These are phyloP conservation scores for Argynnis bischoffii DNA, from an alignment of 2,888 invertebrate species.

Conservation along the genomic window DNA sequence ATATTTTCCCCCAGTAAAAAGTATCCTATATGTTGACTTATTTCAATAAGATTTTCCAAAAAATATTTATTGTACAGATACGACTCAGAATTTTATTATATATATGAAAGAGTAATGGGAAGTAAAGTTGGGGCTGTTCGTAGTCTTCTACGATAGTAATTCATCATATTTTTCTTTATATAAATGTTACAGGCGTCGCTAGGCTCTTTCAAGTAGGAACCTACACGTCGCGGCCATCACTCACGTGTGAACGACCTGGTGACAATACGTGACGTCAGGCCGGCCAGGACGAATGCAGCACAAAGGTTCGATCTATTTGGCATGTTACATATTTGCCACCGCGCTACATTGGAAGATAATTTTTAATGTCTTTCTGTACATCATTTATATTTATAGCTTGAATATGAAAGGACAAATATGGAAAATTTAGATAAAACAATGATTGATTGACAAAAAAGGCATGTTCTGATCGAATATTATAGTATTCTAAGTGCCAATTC, in stretches of 20 bases:
- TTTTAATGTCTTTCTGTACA: not conserved
- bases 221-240: conserved; percentile 62
- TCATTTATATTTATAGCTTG: not conserved
- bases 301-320: conserved; percentile 41
- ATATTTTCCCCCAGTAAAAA: too few relatives aligned
- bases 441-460: too few relatives aligned
- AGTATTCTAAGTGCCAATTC: too few relatives aligned
- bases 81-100: too few relatives aligned
- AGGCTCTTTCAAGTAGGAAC: conserved; percentile 43
- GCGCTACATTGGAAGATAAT: not conserved
- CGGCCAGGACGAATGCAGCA: conserved; percentile 45
- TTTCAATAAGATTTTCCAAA: too few relatives aligned
- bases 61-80: too few relatives aligned
- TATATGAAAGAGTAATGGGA: too few relatives aligned
- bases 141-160: not conserved
- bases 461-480: too few relatives aligned
- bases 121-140: too few relatives aligned
- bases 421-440: not conserved
- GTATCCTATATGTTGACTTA: too few relatives aligned
- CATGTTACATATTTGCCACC: conserved; percentile 21
- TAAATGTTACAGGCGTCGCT: conserved; percentile 32
- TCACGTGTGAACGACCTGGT: conserved; percentile 68
- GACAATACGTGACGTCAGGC: conserved; percentile 54
- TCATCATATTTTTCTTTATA: conserved; percentile 2
- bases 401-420: not conserved